Evolutionary conservation across 35 echinoderm and acorn worm species (phyloP), one percentile per base, ranked within the genome.

Genomic region (Chiridota heheva): DNA sequence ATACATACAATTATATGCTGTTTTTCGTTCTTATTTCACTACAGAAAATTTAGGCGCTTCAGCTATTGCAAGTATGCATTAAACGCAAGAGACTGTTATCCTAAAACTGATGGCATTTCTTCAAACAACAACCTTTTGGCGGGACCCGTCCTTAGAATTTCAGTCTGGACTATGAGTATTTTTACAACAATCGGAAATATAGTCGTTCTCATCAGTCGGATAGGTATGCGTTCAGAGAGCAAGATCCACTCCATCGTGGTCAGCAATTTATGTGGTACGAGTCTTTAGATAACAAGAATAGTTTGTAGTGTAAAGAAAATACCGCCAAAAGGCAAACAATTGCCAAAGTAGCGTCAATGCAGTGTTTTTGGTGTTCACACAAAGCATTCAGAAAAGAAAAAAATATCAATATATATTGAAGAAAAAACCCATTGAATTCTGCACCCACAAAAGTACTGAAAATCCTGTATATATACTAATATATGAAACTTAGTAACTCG

Each of bases 211-310:
- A 69, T 92, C 45, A 91, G 95, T 40, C 69, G 95, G 18, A 48
- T 84, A 12, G 33, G 87, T 0, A 88, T 98, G 71, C 91, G 86
- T 46, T 74, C 89, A 1, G 95, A 98, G 58, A 91, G 88, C 24
- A 86, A 85, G 72, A 81, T 98, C 0, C 89, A 98, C 58, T 92
- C 95, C 3, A 55, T 98, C 2, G 85, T 91, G 0, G 89, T 98
- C 53, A 88, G 75, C 40, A 98, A 98, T 77, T 70, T 98, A 5
- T 98, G 95, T 84, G 86, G 95, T 98, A 81, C 81, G 94, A 75
- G n/a, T n/a, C n/a, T n/a, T n/a, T n/a, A n/a, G n/a, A n/a, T n/a
- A n/a, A n/a, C n/a, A n/a, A n/a, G 4, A 16, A 28, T 53, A 49
- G 2, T 44, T 3, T 15, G 30, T 8, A 66, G 8, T 10, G 8